Base-by-base conservation (phyloP, 1,140 invertebrate genomes). In the Anastrepha obliqua region DNA sequence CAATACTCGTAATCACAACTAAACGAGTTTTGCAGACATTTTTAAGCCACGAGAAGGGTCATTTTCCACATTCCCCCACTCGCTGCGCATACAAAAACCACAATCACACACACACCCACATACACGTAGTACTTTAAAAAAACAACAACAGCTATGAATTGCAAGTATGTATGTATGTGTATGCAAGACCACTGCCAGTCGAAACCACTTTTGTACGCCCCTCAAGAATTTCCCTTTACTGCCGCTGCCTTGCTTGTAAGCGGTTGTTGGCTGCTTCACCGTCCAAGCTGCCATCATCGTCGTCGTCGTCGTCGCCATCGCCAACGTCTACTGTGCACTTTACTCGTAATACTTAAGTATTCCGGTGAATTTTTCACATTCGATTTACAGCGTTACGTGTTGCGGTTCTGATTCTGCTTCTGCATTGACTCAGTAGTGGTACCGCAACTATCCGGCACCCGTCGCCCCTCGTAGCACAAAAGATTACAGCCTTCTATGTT, bases 1-100 rank as follows among this genome's bases (percentile, higher is more conserved):
- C 47, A 81, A 81, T 74, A 44, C 70, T 74, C 13, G 44, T 74
- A 74, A 74, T 74, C 70, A 74, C 70, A 42, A 47, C 70, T 47
- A 55, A 55, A 81, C 74, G 74, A 81, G 74, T 81, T 81, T 81
- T 81, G 74, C 74, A 81, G 74, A 81, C 74, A 81, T 81, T 81
- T 81, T 55, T 81, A 55, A 81, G 74, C 74, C 47, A 42, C 44
- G 47, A 55, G 74, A 13, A 81, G 55, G 74, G 74, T 81, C 74
- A 81, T 17, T 55, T 74, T 39, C 67, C 67, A 7, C 67, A 70
- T 70, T 70, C 44, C 67, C 67, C 11, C 7, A 47, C 7, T 17
- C 67, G 15, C 9, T 39, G 67, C 13, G 0, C 13, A 74, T n/a
- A 44, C 11, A 17, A 74, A 47, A 29, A 29, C 29, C 29, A 29